phyloP scores from a whole-genome alignment of 2,113 vertebrate genomes.

The Takifugu flavidus region DNA sequence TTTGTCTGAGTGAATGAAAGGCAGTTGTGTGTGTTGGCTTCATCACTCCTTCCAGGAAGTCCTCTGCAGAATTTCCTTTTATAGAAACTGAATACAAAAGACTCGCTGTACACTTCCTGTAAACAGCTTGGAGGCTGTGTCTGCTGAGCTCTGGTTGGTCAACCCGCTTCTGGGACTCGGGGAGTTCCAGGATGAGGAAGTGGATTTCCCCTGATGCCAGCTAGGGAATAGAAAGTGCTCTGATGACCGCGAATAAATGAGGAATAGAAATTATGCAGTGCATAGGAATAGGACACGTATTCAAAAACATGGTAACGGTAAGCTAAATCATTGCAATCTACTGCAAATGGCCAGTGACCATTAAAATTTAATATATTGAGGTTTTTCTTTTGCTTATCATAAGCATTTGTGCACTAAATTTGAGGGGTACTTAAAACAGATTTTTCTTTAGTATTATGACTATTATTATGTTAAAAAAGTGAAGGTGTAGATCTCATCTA shows the following conservation, averaged over 20 bases:
- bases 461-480: too few species aligned
- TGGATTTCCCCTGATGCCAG: conserved; percentile 50
- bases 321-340: too few species aligned
- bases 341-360: too few species aligned
- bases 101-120: conserved; percentile 75
- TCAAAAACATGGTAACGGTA: too few species aligned
- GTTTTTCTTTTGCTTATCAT: too few species aligned
- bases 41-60: conserved; percentile 73
- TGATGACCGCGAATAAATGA: conserved; percentile 22
- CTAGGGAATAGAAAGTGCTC: conserved; percentile 52
- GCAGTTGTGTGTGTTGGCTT: conserved; percentile 15
- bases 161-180: conserved; percentile 19
- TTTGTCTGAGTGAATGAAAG: conserved; percentile 39
- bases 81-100: conserved; percentile 77
- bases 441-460: too few species aligned
- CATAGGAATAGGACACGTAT: background rate
- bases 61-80: conserved; percentile 75
- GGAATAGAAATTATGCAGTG: conserved; percentile 33
- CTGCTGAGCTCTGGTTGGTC: conserved; percentile 44
- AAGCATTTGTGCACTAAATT: too few species aligned
- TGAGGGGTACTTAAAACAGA: too few species aligned
- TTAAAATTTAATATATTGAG: too few species aligned
- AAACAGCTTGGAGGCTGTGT: conserved; percentile 65
- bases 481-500: too few species aligned
- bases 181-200: conserved; percentile 72